Conservation (phyloP, 2,888 invertebrate genomes). For the Blastobasis adustella region DNA sequence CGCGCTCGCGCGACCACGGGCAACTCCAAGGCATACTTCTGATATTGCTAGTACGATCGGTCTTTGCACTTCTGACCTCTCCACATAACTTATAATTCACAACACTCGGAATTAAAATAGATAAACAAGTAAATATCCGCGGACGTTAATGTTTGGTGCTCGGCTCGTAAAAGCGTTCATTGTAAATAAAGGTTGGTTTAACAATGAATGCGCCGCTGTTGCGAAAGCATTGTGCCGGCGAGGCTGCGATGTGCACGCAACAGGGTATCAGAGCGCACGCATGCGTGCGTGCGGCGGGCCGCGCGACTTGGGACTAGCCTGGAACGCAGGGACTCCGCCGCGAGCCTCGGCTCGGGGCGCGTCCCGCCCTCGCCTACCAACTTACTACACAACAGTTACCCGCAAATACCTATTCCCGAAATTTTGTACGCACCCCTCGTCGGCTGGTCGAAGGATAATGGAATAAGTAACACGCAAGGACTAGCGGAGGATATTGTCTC, state of each 20-base stretch:
- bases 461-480: too few species aligned
- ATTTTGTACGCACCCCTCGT: slow-evolving; percentile 19
- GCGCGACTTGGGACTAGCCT: slow-evolving; percentile 49
- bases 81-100: slow-evolving; percentile 21
- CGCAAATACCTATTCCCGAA: slow-evolving; percentile 31
- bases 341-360: slow-evolving; percentile 37
- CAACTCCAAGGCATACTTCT: slow-evolving; percentile 61
- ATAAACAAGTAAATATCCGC: too few species aligned
- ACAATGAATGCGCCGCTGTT: background rate
- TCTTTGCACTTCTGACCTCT: slow-evolving; percentile 35
- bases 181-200: too few species aligned
- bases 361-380: background rate
- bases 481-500: too few species aligned
- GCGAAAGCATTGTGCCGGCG: slow-evolving; percentile 4
- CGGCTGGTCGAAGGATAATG: background rate
- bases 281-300: slow-evolving; percentile 51
- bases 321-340: background rate
- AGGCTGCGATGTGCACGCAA: slow-evolving; percentile 35
- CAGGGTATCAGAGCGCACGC: slow-evolving; percentile 34
- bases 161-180: too few species aligned
- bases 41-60: slow-evolving; percentile 21
- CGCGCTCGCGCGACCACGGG: slow-evolving; percentile 61
- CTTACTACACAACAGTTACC: slow-evolving; percentile 10
- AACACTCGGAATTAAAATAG: too few species aligned
- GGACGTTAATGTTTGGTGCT: too few species aligned